Evolutionary conservation across 2,888 invertebrate species (phyloP).

Genomic region (Alloplasta piceator): DNA sequence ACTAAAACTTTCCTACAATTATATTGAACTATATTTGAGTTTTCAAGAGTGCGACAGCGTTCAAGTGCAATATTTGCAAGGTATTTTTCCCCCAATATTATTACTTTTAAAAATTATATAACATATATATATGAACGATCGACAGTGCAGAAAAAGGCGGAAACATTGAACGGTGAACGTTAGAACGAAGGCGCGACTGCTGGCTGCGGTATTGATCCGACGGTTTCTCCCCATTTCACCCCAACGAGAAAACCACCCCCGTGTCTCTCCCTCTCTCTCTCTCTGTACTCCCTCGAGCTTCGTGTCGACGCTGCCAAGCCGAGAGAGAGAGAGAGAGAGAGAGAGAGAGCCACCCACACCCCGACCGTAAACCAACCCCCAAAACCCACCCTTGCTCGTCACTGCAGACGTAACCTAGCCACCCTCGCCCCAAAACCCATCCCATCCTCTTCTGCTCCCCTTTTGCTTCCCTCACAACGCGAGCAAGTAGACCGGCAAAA

Average conservation of each 20-base stretch:
- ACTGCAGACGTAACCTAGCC: constrained; percentile 59
- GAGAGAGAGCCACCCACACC: constrained; percentile 13
- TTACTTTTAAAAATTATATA: not conserved
- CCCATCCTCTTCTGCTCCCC: constrained; percentile 28
- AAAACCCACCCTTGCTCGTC: constrained; percentile 58
- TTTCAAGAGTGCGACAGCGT: too few species aligned
- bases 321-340: constrained; percentile 18
- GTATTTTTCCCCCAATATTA: too few species aligned
- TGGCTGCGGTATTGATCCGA: constrained; percentile 82
- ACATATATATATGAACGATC: constrained; percentile 40
- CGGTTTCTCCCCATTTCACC: constrained; percentile 79
- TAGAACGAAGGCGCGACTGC: constrained; percentile 76
- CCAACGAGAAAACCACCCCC: constrained; percentile 70
- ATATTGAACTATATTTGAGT: too few species aligned
- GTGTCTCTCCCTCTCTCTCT: constrained; percentile 60
- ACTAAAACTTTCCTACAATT: too few species aligned
- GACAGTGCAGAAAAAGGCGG: constrained; percentile 67
- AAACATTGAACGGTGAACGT: constrained; percentile 75
- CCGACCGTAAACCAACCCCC: constrained; percentile 42
- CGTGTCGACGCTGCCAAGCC: constrained; percentile 33
- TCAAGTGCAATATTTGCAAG: too few species aligned
- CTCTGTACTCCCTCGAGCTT: constrained; percentile 18
- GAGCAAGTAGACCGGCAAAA: constrained; percentile 74
- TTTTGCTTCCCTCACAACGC: constrained; percentile 53
- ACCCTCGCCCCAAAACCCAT: constrained; percentile 55